Evolutionary conservation across 2,113 vertebrate genomes (phyloP).

Genomic region (Thamnophis sirtalis): DNA sequence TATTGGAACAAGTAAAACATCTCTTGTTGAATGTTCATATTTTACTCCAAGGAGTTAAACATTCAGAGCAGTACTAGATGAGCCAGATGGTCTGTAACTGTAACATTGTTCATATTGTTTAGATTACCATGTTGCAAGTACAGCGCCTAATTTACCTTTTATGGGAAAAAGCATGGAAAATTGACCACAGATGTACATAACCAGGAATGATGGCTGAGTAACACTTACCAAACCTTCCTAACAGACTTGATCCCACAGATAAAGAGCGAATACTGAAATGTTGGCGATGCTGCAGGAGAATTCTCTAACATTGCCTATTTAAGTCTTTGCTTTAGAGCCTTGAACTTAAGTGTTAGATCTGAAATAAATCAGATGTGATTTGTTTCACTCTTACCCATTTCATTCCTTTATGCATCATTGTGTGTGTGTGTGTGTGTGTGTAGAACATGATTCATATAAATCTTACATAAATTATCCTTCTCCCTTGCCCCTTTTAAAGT

Average conservation of each 20-base stretch:
- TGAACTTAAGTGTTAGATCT: conserved; percentile 12
- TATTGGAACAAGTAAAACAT: conserved; percentile 31
- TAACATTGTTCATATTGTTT: conserved; percentile 82
- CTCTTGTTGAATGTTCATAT: conserved; percentile 34
- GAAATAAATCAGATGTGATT: conserved; percentile 49
- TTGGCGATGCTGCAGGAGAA: conserved; percentile 57
- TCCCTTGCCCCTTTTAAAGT: neutral
- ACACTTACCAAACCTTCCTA: conserved; percentile 71
- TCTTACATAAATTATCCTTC: conserved; percentile 41
- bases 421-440: neutral
- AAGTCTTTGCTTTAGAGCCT: conserved; percentile 64
- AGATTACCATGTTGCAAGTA: conserved; percentile 79
- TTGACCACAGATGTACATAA: conserved; percentile 81
- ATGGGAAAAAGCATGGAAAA: conserved; percentile 84
- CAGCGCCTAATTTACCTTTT: conserved; percentile 81
- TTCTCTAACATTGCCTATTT: conserved; percentile 58
- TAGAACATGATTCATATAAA: conserved; percentile 36
- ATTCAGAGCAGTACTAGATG: conserved; percentile 67
- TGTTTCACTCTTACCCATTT: conserved; percentile 28
- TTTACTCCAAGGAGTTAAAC: conserved; percentile 79
- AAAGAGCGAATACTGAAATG: conserved; percentile 76
- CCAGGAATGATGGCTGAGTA: conserved; percentile 74
- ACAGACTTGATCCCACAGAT: conserved; percentile 70
- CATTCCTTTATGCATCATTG: neutral
- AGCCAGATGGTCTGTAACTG: conserved; percentile 78